phyloP scores from a whole-genome alignment of 2,888 invertebrate species.

The Eutolmus rufibarbis region DNA sequence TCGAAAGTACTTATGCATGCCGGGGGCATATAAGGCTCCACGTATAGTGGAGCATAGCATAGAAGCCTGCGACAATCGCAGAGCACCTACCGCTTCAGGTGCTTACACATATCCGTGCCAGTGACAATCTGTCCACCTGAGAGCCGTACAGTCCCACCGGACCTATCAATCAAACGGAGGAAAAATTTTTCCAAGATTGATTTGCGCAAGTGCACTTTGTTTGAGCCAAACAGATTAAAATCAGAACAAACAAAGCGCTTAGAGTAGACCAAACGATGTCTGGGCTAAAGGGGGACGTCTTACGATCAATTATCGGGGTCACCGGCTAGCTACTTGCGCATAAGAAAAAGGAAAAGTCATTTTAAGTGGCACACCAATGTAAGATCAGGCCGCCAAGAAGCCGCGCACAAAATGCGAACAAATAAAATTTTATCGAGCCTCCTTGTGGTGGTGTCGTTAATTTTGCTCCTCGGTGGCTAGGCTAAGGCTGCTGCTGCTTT shows the following conservation, averaged over 20 bases:
- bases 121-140: slow-evolving; percentile 26
- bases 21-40: not conserved
- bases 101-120: slow-evolving; percentile 2
- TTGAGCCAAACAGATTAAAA: slow-evolving; percentile 22
- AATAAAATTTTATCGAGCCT: slow-evolving; percentile 39
- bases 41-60: not conserved
- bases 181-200: slow-evolving; percentile 34
- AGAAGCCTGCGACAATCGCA: not conserved
- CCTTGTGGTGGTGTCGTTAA: slow-evolving; percentile 35
- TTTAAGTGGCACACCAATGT: slow-evolving; percentile 16
- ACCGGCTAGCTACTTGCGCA: slow-evolving; percentile 28
- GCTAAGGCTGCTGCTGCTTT: too few species aligned
- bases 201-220: slow-evolving; percentile 36
- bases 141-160: slow-evolving; percentile 13
- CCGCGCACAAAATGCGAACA: not conserved
- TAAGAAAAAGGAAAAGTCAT: slow-evolving; percentile 32
- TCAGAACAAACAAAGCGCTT: slow-evolving; percentile 28
- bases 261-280: not conserved
- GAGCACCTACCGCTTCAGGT: slow-evolving; percentile 2
- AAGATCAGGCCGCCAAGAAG: not conserved
- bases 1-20: not conserved
- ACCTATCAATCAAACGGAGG: slow-evolving; percentile 34
- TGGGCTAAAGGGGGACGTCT: not conserved
- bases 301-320: slow-evolving; percentile 35
- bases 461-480: slow-evolving; percentile 19